Conservation (phyloP, 2,888 invertebrate genomes). For the Epsilonema sp. region DNA sequence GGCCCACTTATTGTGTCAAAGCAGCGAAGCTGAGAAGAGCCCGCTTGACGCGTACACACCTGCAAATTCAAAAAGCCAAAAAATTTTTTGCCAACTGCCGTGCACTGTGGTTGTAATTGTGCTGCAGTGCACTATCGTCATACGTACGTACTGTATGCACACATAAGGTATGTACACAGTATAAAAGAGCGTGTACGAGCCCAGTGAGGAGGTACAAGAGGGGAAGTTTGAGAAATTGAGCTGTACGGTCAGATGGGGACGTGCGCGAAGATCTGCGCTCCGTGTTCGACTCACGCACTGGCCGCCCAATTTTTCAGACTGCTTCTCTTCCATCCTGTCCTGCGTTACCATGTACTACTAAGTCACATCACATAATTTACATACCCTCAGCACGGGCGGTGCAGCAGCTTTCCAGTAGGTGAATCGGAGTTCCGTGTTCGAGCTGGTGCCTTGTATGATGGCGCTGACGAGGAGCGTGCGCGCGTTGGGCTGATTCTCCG, state of each 20-base stretch:
- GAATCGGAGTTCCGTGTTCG: neutral
- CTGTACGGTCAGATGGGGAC: too few species aligned
- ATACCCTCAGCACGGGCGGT: constrained; percentile 7
- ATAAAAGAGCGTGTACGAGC: neutral
- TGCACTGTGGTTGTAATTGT: too few species aligned
- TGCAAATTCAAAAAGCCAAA: too few species aligned
- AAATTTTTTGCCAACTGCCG: too few species aligned
- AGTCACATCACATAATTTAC: too few species aligned
- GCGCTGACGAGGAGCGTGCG: constrained; percentile 4
- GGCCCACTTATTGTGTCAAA: neutral
- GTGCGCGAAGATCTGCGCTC: neutral
- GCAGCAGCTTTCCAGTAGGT: constrained; percentile 8
- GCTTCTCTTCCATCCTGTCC: neutral
- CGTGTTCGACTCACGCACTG: neutral
- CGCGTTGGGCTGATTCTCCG: neutral
- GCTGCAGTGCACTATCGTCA: too few species aligned
- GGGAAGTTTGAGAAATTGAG: too few species aligned
- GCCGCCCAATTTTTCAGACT: too few species aligned
- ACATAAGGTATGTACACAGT: neutral
- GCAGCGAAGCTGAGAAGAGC: neutral
- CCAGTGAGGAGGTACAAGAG: too few species aligned
- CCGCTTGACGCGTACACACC: neutral
- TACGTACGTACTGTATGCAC: too few species aligned
- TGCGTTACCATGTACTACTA: too few species aligned
- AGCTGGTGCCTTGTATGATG: neutral